Evolutionary conservation across 2,797 vertebrate species (phyloP), one percentile per base, ranked within the genome.

Genomic region (Bufotes viridis): DNA sequence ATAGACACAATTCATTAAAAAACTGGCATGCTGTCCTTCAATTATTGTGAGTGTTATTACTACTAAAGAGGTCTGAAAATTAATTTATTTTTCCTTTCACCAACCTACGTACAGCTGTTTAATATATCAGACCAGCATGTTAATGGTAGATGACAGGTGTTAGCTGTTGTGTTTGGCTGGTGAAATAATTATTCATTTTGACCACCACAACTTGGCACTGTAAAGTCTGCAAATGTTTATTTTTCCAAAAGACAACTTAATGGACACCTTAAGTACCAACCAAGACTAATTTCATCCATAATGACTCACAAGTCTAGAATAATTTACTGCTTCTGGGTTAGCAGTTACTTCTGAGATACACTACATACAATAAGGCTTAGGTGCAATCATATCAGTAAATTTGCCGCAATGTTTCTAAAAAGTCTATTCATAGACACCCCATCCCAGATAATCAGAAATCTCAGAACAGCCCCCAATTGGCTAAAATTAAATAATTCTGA

Each of bases 81-180:
- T 6, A 55, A 55, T 5, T 15, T n/a, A 76, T 17, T 57, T 57
- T 26, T 57, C 2, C 76, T 24, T 15, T 57, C 6, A 74, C 17
- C 17, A 10, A 34, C 24, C 76, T 57, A 57, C 2, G 1, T 78
- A 20, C 78, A 29, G 55, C 14, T 79, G 55, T 24, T 29, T 79
- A 79, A 60, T 79, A 18, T 58, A 18, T 58, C 55, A 60, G 55
- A 79, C 20, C 78, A 79, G 78, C 78, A 60, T 58, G 74, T n/a
- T 51, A 76, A 76, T 76, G 74, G 74, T 51, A 53, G 42, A 76
- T 53, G 42, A 53, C 74, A 76, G 74, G 74, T 76, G 74, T n/a
- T 76, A 51, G 42, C 18, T 42, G 70, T 53, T 76, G 42, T 51
- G 74, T 53, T 76, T 75, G 72, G 72, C 72, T 75, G 34, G 7